Percentiles rank a stretch among this genome's conserved stretches.
Evolutionary conservation across 2,113 vertebrate genomes (phyloP).

Genomic region (Chlorocebus sabaeus): DNA sequence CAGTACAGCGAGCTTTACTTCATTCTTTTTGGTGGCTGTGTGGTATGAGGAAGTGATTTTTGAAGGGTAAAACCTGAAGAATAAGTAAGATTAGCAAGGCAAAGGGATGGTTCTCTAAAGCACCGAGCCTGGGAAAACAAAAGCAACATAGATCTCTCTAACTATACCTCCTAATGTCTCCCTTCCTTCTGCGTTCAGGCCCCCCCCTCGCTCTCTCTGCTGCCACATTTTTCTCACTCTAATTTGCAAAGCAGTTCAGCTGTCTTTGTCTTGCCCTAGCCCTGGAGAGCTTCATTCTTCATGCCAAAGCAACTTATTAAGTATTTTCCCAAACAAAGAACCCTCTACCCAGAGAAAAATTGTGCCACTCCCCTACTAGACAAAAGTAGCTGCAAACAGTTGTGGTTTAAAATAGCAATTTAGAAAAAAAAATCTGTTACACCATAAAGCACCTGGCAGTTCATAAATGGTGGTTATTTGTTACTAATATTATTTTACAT

Average conservation of each 20-base stretch:
- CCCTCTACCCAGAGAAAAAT: conserved; percentile 65
- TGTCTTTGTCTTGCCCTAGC: conserved; percentile 48
- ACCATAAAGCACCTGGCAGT: conserved; percentile 51
- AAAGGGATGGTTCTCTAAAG: conserved; percentile 13
- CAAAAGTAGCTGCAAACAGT: conserved; percentile 67
- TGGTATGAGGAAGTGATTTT: conserved; percentile 30
- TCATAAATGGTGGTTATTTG: conserved; percentile 38
- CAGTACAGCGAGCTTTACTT: neutral
- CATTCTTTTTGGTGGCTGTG: neutral
- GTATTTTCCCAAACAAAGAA: conserved; percentile 72
- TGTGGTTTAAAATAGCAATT: conserved; percentile 69
- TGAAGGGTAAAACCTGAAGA: conserved; percentile 43
- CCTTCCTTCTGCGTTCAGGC: neutral
- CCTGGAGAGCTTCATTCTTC: conserved; percentile 60
- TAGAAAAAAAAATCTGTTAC: conserved; percentile 20
- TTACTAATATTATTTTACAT: conserved; percentile 51
- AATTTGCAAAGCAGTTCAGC: conserved; percentile 50
- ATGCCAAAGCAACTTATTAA: conserved; percentile 70
- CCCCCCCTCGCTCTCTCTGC: neutral
- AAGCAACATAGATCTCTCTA: neutral
- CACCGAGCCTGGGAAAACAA: neutral
- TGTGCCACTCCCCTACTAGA: conserved; percentile 55
- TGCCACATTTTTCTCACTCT: conserved; percentile 10
- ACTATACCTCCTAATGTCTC: neutral
- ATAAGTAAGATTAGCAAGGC: neutral